These are phyloP conservation scores for Chelonus insularis DNA, from an alignment of 1,140 invertebrate species.

Conservation along the genomic window DNA sequence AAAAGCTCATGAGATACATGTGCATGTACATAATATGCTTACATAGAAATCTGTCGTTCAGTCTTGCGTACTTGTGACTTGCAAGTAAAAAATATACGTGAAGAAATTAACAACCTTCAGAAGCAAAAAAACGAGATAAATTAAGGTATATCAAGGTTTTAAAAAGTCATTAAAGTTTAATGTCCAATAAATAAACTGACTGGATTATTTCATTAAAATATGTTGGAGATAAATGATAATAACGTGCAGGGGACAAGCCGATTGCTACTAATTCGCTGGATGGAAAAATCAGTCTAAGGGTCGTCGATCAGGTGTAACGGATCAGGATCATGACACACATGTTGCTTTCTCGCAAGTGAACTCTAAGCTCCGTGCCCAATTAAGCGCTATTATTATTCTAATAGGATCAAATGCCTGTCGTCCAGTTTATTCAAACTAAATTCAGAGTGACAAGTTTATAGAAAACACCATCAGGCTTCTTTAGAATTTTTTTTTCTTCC, in stretches of 20 bases:
- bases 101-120: no score
- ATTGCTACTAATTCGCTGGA: constrained; percentile 3
- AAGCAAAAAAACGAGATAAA: no score
- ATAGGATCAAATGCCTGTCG: constrained; percentile 29
- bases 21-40: no score
- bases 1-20: no score
- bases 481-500: neutral
- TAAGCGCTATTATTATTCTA: constrained; percentile 32
- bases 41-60: no score
- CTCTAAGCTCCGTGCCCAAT: constrained; percentile 27
- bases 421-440: constrained; percentile 4
- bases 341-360: constrained; percentile 26
- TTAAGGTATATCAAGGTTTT: no score
- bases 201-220: no score
- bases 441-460: constrained; percentile 16
- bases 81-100: no score
- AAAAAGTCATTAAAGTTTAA: no score
- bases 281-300: constrained; percentile 12
- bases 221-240: no score
- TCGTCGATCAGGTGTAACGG: constrained; percentile 29
- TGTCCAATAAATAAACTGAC: no score
- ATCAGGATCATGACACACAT: constrained; percentile 20
- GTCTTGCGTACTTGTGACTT: no score
- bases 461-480: neutral
- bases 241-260: neutral